Percentiles rank a stretch among this genome's conserved stretches.
phyloP scores from a whole-genome alignment of 2,888 invertebrate genomes.

The Xanthorhoe designata region DNA sequence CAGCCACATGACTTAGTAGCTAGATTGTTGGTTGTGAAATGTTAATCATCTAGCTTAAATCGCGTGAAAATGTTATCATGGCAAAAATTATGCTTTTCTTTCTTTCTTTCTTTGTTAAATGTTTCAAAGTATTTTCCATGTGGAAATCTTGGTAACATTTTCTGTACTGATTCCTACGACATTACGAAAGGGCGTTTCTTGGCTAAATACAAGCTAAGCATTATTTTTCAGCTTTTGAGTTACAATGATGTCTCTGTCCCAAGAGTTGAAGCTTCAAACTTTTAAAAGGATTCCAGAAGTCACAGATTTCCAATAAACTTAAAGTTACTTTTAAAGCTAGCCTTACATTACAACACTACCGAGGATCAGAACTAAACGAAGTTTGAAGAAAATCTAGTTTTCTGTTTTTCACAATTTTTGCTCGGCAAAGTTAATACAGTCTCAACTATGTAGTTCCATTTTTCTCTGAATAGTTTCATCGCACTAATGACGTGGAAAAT shows the following conservation, averaged over 20 bases:
- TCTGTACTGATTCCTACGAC: background rate
- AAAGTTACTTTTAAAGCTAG: constrained; percentile 20
- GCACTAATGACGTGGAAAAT: constrained; percentile 45
- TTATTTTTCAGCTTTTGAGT: constrained; percentile 10
- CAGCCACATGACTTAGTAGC: background rate
- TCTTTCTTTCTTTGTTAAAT: too few relatives aligned
- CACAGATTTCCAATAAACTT: constrained; percentile 26
- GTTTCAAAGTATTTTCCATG: too few relatives aligned
- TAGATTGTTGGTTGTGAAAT: background rate
- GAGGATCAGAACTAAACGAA: constrained; percentile 18
- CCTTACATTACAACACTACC: constrained; percentile 21
- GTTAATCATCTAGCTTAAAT: too few relatives aligned
- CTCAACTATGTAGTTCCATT: constrained; percentile 18
- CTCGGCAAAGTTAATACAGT: constrained; percentile 36
- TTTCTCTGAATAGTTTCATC: constrained; percentile 40
- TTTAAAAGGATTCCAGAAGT: constrained; percentile 18
- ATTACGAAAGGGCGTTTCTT: background rate
- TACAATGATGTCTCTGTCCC: constrained; percentile 20
- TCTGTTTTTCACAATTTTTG: constrained; percentile 19
- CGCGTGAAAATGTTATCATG: too few relatives aligned
- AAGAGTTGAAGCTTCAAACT: constrained; percentile 15
- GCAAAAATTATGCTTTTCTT: too few relatives aligned
- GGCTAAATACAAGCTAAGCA: background rate
- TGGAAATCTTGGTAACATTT: too few relatives aligned
- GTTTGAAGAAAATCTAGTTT: constrained; percentile 14